Conservation (phyloP, 2,888 invertebrate species). For the Hedychridium roseum region DNA sequence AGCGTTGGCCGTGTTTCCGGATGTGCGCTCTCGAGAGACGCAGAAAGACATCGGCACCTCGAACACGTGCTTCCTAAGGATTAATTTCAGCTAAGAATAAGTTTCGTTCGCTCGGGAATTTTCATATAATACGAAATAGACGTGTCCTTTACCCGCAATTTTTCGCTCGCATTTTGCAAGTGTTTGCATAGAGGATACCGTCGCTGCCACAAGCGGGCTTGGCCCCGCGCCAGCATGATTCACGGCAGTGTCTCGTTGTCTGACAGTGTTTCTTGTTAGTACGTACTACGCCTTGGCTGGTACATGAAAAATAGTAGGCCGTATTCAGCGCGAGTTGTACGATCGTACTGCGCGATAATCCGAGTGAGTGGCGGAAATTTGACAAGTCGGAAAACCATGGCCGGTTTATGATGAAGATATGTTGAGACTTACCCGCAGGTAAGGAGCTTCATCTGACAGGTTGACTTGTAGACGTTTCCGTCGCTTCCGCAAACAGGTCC, state of each 20-base stretch:
- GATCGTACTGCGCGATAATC: no score
- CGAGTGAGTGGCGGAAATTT: no score
- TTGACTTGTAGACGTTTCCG: conserved; percentile 90
- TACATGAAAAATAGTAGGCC: no score
- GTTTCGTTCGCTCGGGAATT: not conserved
- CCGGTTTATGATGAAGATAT: no score
- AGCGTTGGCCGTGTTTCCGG: conserved; percentile 68
- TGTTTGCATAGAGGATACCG: conserved; percentile 87
- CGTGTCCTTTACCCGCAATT: conserved; percentile 79
- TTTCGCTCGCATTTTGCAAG: conserved; percentile 90
- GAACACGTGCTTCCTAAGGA: conserved; percentile 83
- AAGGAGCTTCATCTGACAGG: conserved; percentile 90
- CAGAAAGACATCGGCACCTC: conserved; percentile 92
- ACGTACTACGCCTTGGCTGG: conserved; percentile 83
- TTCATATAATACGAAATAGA: conserved; percentile 3
- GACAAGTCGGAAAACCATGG: no score
- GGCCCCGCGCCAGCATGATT: conserved; percentile 90
- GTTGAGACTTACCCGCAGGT: conserved; percentile 88
- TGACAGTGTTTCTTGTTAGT: conserved; percentile 92
- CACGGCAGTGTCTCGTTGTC: conserved; percentile 88
- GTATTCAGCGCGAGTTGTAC: no score
- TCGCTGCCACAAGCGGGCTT: conserved; percentile 91
- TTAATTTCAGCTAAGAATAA: not conserved
- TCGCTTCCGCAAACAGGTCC: conserved; percentile 93
- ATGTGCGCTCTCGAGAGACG: conserved; percentile 79